Base-by-base conservation (phyloP, 2,888 invertebrate genomes). In the Endotricha flammealis region DNA sequence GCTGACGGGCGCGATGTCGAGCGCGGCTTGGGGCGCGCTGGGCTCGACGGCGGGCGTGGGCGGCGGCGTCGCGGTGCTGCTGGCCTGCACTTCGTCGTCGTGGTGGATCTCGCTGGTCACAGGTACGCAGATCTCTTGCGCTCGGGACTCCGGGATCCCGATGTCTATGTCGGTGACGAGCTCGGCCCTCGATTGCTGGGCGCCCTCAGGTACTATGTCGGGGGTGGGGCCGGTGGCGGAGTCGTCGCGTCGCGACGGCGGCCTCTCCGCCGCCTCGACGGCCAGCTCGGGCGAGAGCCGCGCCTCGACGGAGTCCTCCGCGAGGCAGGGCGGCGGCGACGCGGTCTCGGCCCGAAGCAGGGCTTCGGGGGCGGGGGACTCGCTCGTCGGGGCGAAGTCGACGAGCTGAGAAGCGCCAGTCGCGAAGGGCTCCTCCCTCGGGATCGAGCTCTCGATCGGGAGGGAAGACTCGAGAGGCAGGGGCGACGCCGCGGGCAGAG, bases 91-190 rank as follows among this genome's bases (percentile, higher is more conserved):
- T 39, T 53, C 63, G 42, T 76, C 79, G 29, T 78, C 79, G 14
- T 59, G 58, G 14, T 61, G 64, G 29, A 82, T 80, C 55, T 80
- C 82, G 41, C 54, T 64, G 12, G 72, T 88, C 67, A 64, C 87
- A 51, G 68, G 86, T 54, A 70, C 80, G 75, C 64, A 89, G 46
- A 75, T 89, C 76, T 85, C 81, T 41, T 82, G 82, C 33, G 83
- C 83, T 28, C 72, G 70, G 14, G 74, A 79, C 47, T 82, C 83
- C 11, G 79, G 66, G 29, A 77, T 71, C 41, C 74, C 79, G 28
- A 77, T 74, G 44, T 82, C 82, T 38, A 81, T 65, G 43, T 82
- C 82, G 24, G 82, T 81, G 47, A 81, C 73, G 48, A 78, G 71
- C 36, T 77, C 81, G 35, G 61, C 49, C 38, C 65, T 71, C 36